A percentile compares a stretch with the other conserved stretches of the same genome.
Conservation (phyloP, 37 sponge, comb jelly and placozoan species). For the Corticium candelabrum region DNA sequence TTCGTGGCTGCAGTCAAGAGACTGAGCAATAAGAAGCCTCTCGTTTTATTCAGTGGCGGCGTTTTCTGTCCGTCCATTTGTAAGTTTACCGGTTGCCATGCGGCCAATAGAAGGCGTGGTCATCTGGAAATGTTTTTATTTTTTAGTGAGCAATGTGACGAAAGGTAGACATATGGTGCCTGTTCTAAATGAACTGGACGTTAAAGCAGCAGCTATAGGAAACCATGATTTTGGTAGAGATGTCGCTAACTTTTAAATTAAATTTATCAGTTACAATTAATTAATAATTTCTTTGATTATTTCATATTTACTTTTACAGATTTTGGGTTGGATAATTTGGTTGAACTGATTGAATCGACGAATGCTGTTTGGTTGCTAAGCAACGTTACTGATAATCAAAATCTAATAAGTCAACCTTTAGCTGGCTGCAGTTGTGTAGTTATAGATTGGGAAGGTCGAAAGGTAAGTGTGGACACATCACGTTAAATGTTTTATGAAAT, state of each 20-base stretch:
- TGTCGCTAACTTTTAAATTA: too few species aligned
- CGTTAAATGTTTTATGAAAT: neutral
- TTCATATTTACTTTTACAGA: too few species aligned
- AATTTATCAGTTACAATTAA: too few species aligned
- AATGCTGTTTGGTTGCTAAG: constrained; percentile 75
- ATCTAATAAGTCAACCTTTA: too few species aligned
- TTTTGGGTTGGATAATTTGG: constrained; percentile 72
- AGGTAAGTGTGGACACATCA: constrained; percentile 15
- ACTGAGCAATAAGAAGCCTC: constrained; percentile 25
- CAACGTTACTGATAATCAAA: too few species aligned
- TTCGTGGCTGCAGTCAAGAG: constrained; percentile 41
- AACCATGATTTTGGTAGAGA: constrained; percentile 88
- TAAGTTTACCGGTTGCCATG: too few species aligned
- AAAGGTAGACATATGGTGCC: constrained; percentile 71
- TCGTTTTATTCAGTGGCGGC: constrained; percentile 72
- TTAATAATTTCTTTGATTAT: too few species aligned
- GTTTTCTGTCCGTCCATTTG: constrained; percentile 61
- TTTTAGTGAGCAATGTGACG: constrained; percentile 60
- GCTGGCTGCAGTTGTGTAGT: constrained; percentile 31
- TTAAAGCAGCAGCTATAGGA: constrained; percentile 61
- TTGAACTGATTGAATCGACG: constrained; percentile 23
- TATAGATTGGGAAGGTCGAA: constrained; percentile 37
- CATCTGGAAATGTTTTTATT: too few species aligned
- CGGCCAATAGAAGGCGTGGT: too few species aligned
- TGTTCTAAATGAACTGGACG: constrained; percentile 47